A percentile compares a stretch with the other conserved stretches of the same genome.
These are phyloP conservation scores for Adrianichthys oophorus DNA, from an alignment of 2,797 vertebrate species.

Conservation along the genomic window DNA sequence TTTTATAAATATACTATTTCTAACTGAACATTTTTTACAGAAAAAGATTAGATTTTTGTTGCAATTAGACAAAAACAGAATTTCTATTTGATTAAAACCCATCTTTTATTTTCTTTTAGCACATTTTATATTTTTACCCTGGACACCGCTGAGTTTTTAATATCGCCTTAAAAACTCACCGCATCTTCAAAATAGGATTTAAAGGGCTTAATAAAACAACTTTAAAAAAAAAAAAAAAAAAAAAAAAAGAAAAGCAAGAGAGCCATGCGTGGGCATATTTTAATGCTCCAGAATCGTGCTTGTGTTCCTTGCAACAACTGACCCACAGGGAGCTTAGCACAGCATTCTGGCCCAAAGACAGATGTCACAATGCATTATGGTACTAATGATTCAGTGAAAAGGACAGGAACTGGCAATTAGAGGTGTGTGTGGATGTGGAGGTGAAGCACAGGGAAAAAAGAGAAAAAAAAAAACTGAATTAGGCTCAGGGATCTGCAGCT, in stretches of 20 bases:
- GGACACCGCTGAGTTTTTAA: no score
- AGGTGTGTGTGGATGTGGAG: slow-evolving; percentile 44
- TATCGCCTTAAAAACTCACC: neutral
- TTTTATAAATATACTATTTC: no score
- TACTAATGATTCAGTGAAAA: slow-evolving; percentile 64
- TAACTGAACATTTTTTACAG: no score
- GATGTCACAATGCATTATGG: slow-evolving; percentile 62
- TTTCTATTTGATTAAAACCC: no score
- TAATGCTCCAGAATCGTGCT: slow-evolving; percentile 7
- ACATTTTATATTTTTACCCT: no score
- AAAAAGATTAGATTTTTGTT: no score
- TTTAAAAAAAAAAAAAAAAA: neutral
- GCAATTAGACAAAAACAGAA: no score
- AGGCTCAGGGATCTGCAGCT: slow-evolving; percentile 21
- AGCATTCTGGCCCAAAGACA: slow-evolving; percentile 61
- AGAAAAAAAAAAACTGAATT: slow-evolving; percentile 16
- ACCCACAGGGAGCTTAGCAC: slow-evolving; percentile 54
- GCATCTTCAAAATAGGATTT: slow-evolving; percentile 2
- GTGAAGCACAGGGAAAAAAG: slow-evolving; percentile 26
- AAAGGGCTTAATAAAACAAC: neutral
- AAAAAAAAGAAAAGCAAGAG: neutral
- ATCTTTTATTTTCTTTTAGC: no score
- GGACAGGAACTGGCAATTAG: slow-evolving; percentile 64
- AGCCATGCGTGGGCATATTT: slow-evolving; percentile 11
- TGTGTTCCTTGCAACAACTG: slow-evolving; percentile 31